Evolutionary conservation across 1,140 invertebrate species (phyloP).

Genomic region (Palaemon carinicauda): DNA sequence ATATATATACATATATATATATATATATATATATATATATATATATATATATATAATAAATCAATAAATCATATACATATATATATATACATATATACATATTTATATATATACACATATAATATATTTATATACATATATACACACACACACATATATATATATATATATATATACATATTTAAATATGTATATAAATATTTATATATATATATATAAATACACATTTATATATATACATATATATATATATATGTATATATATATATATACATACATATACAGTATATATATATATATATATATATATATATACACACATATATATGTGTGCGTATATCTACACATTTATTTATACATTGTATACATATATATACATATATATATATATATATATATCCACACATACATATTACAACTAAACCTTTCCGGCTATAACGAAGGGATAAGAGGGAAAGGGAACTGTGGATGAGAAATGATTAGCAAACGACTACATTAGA

Average conservation of each 20-base stretch:
- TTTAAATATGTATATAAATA: not conserved
- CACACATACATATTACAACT: not conserved
- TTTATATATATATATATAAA: not conserved
- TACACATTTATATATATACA: not conserved
- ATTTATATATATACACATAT: not conserved
- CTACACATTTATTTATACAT: not conserved
- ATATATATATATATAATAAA: not conserved
- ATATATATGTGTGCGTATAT: not conserved
- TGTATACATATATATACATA: not conserved
- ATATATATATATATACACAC: not conserved
- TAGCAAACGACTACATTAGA: too few relatives aligned
- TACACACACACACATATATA: not conserved
- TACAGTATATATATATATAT: not conserved
- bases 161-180: not conserved
- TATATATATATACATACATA: not conserved
- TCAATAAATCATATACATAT: not conserved
- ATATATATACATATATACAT: not conserved
- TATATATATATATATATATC: not conserved
- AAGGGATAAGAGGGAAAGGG: too few relatives aligned
- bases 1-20: not conserved
- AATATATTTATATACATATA: not conserved
- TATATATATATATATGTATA: constrained; percentile 9
- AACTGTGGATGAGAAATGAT: not conserved
- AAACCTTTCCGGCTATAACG: too few relatives aligned
- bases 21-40: not conserved